Evolutionary conservation across 1,140 invertebrate species (phyloP), one percentile per base, ranked within the genome.

Genomic region (Drosophila elegans): DNA sequence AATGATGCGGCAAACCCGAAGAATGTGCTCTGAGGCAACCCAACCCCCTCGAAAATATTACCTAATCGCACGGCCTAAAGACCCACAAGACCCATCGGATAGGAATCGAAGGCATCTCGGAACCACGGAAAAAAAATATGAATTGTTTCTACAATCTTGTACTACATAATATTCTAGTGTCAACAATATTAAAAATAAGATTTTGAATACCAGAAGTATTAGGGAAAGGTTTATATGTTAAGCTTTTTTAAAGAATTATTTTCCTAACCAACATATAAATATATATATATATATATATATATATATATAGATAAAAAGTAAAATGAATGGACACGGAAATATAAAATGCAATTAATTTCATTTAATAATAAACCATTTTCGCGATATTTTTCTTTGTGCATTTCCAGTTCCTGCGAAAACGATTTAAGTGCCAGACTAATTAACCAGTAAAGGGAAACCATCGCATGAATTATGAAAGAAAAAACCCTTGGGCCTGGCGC

Each of bases 361-460:
- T 32, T 32, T 32, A 32, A 32, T 32, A 32, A 5, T 2, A 7
- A 32, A 32, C 4, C 29, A 32, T 32, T 21, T 4, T 36, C 2
- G 1, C 36, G 4, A 10, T 16, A 34, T n/a, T 54, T 73, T 13
- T 55, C n/a, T 1, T 9, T 4, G 29, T 63, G 51, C 49, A 41
- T 10, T 21, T 11, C 5, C 9, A 69, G 44, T 57, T 83, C 13
- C 38, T 39, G 10, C 12, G n/a, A 77, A 75, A 68, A 49, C 54
- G 48, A 29, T 52, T 63, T 52, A 73, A 78, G 74, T 45, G 49
- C 55, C 53, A 75, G 74, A 83, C 79, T 82, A 86, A 86, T 86
- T 86, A 83, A 88, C 59, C 59, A 44, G 45, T 29, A 44, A 62
- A 77, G 32, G 21, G 42, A 32, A 60, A 55, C 32, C 42, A 54